Percentiles rank a stretch among this genome's conserved stretches.
phyloP scores from a whole-genome alignment of 2,888 invertebrate genomes.

The Cephus nigrinus region DNA sequence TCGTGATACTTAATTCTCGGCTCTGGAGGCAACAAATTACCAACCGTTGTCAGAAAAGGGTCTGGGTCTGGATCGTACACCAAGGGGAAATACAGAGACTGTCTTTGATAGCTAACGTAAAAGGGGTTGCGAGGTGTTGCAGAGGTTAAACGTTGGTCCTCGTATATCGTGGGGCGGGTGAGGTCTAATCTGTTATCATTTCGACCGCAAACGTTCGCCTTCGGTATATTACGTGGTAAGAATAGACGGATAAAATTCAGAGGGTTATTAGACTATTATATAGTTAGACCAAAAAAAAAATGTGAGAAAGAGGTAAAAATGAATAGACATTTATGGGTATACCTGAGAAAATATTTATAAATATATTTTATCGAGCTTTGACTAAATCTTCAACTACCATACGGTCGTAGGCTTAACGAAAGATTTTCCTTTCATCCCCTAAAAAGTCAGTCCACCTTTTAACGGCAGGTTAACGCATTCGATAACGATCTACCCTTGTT shows the following conservation, averaged over 20 bases:
- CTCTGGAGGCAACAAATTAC: not conserved
- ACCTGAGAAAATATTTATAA: not conserved
- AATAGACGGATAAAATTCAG: not conserved
- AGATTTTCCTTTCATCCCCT: not conserved
- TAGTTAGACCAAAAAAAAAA: not conserved
- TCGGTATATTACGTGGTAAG: not conserved
- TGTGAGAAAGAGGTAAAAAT: not conserved
- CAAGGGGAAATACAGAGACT: not conserved
- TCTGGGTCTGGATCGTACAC: not conserved
- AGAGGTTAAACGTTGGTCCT: not conserved
- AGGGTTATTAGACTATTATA: not conserved
- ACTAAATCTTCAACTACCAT: not conserved
- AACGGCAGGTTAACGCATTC: slow-evolving; percentile 49
- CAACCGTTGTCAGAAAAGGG: not conserved
- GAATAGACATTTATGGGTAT: too few species aligned
- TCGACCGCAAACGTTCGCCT: not conserved
- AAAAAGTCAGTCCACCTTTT: slow-evolving; percentile 32
- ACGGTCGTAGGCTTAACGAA: not conserved
- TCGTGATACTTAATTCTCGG: not conserved
- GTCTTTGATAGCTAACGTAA: not conserved
- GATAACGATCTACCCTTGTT: slow-evolving; percentile 44
- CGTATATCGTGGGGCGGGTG: not conserved
- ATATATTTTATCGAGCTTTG: not conserved
- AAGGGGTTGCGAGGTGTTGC: not conserved
- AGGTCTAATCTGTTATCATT: not conserved